A percentile compares a stretch with the other conserved stretches of the same genome.
phyloP scores from a whole-genome alignment of 2,888 invertebrate species.

The Apotomis capreana region DNA sequence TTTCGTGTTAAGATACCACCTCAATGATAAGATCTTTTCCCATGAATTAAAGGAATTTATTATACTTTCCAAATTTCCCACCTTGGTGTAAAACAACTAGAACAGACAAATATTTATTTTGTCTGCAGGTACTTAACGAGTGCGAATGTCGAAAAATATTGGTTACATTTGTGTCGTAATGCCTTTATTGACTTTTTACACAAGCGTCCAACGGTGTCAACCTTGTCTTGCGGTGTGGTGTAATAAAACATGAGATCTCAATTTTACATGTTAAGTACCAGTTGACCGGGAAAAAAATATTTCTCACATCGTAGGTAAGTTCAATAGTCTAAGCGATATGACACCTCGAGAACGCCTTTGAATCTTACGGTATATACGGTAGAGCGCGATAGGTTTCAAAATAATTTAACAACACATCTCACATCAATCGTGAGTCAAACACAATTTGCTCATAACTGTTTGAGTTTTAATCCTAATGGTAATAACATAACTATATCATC shows the following conservation, averaged over 20 bases:
- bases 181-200: constrained; percentile 49
- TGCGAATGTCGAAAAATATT: constrained; percentile 47
- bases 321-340: too few species aligned
- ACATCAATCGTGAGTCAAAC: too few species aligned
- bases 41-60: constrained; percentile 3
- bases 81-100: constrained; percentile 8
- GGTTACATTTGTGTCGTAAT: constrained; percentile 48
- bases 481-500: too few species aligned
- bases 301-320: too few species aligned
- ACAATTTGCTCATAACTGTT: too few species aligned
- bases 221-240: constrained; percentile 34
- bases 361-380: too few species aligned
- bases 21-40: background rate
- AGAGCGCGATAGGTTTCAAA: too few species aligned
- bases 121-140: constrained; percentile 29
- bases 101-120: constrained; percentile 21
- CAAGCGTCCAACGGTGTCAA: constrained; percentile 43
- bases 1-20: background rate
- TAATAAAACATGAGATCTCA: constrained; percentile 29
- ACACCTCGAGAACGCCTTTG: too few species aligned
- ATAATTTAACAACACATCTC: too few species aligned
- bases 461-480: too few species aligned
- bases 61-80: constrained; percentile 8
- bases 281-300: too few species aligned
- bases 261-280: constrained; percentile 3